A percentile compares a stretch with the other conserved stretches of the same genome.
Evolutionary conservation across 2,797 vertebrate species (phyloP).

Genomic region (Pipistrellus pipistrellus): DNA sequence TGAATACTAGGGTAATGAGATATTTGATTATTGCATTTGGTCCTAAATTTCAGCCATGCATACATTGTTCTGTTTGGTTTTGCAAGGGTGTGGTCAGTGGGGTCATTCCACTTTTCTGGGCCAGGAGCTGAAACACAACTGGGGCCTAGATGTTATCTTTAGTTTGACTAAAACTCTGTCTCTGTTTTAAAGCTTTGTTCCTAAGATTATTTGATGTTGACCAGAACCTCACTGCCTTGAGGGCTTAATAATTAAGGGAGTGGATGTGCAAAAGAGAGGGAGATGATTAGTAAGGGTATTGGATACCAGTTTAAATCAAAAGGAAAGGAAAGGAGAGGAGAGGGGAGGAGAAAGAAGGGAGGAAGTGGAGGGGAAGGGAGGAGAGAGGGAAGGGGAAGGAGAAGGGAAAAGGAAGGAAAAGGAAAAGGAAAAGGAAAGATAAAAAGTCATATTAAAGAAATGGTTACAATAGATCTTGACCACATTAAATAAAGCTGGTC

Average conservation of each 20-base stretch:
- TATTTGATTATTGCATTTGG: neutral
- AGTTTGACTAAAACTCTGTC: neutral
- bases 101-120: neutral
- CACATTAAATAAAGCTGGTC: neutral
- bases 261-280: neutral
- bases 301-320: neutral
- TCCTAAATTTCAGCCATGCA: neutral
- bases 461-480: neutral
- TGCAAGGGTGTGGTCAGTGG: neutral
- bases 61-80: neutral
- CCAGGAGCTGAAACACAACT: neutral
- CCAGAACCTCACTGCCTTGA: neutral
- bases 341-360: fast-evolving
- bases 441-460: neutral
- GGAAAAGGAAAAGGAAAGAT: too few species aligned
- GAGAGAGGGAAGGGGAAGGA: neutral
- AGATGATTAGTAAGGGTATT: neutral
- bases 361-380: too few species aligned
- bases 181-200: neutral
- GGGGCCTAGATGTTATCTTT: neutral
- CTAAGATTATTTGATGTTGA: neutral
- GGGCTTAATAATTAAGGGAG: neutral
- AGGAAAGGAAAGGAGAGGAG: neutral
- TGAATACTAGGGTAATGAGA: neutral
- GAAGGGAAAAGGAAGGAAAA: too few species aligned